Conservation (phyloP, 1,140 invertebrate species). For the Antheraea mylitta region DNA sequence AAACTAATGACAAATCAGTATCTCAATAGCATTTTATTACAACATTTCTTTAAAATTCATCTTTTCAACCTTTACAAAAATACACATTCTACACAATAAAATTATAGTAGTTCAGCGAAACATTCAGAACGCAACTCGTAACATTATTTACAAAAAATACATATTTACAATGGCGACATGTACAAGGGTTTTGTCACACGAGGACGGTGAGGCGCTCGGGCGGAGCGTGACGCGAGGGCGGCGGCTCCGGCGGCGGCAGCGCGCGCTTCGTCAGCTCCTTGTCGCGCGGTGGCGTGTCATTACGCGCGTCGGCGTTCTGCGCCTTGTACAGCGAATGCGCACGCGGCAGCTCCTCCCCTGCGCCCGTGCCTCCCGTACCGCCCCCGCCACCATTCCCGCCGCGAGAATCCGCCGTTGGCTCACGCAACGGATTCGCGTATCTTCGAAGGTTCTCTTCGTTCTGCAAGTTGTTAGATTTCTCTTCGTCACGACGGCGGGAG, state of each 20-base stretch:
- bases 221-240: slow-evolving; percentile 55
- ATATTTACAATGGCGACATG: slow-evolving; percentile 58
- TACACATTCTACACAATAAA: slow-evolving; percentile 32
- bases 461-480: too few relatives aligned
- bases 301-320: too few relatives aligned
- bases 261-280: too few relatives aligned
- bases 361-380: too few relatives aligned
- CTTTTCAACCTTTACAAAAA: slow-evolving; percentile 35
- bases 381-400: too few relatives aligned
- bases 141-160: slow-evolving; percentile 67
- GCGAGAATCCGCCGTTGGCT: too few relatives aligned
- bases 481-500: too few relatives aligned
- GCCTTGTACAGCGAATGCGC: too few relatives aligned
- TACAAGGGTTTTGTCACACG: slow-evolving; percentile 43
- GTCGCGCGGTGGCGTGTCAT: too few relatives aligned
- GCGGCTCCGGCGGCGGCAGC: slow-evolving; percentile 70
- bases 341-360: too few relatives aligned
- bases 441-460: too few relatives aligned
- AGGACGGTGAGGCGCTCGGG: slow-evolving; percentile 73
- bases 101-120: slow-evolving; percentile 37
- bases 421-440: too few relatives aligned
- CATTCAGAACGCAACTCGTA: slow-evolving; percentile 43
- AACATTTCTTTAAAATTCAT: slow-evolving; percentile 12
- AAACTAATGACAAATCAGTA: neutral
- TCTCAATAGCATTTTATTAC: slow-evolving; percentile 13